Conservation (phyloP, 2,888 invertebrate genomes). For the Drosophila anomalata region DNA sequence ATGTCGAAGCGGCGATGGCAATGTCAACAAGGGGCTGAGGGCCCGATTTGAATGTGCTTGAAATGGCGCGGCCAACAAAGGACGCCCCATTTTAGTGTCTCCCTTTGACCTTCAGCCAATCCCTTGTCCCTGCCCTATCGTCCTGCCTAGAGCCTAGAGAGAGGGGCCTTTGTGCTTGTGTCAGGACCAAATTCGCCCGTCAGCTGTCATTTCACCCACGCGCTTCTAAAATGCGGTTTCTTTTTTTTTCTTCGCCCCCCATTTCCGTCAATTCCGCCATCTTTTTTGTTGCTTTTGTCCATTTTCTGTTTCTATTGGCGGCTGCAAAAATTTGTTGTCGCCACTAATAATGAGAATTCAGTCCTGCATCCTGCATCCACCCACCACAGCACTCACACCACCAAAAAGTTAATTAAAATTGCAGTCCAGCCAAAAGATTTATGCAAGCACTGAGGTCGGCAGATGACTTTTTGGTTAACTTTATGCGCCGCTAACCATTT, state of each 20-base stretch:
- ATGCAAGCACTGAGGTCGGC: slow-evolving; percentile 45
- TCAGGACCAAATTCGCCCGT: slow-evolving; percentile 35
- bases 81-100: slow-evolving; percentile 6
- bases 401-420: slow-evolving; percentile 56
- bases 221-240: slow-evolving; percentile 34
- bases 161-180: slow-evolving; percentile 33
- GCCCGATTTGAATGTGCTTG: slow-evolving; percentile 44
- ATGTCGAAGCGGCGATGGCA: slow-evolving; percentile 32
- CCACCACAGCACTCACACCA: slow-evolving; percentile 1
- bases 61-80: slow-evolving; percentile 45
- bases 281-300: slow-evolving; percentile 8
- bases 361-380: slow-evolving; percentile 4
- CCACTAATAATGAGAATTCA: slow-evolving; percentile 46
- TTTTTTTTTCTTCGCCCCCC: neutral
- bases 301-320: slow-evolving; percentile 28
- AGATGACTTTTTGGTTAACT: slow-evolving; percentile 18
- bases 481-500: slow-evolving; percentile 10
- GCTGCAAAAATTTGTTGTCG: slow-evolving; percentile 24
- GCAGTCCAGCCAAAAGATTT: slow-evolving; percentile 50
- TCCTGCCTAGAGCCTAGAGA: slow-evolving; percentile 17
- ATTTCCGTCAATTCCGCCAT: neutral
- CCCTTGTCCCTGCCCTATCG: neutral
- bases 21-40: slow-evolving; percentile 41
- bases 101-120: slow-evolving; percentile 10
- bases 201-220: slow-evolving; percentile 35